phyloP scores from a whole-genome alignment of 1,140 invertebrate genomes.

The Liolophura sinensis region DNA sequence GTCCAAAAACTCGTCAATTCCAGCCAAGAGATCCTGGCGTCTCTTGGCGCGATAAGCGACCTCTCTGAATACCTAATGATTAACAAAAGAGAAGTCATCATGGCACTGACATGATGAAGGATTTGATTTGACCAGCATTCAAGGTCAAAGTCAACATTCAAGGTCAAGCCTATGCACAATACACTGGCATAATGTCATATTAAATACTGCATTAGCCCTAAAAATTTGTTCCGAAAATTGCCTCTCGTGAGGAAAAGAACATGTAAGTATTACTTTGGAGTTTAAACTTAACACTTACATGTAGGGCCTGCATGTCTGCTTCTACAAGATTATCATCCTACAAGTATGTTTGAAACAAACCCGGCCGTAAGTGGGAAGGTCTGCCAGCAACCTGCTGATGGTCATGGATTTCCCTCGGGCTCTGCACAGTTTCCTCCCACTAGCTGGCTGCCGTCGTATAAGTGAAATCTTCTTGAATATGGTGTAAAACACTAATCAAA shows the following conservation, averaged over 20 bases:
- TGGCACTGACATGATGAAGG: too few relatives aligned
- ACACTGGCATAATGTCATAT: not conserved
- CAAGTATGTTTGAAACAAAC: too few relatives aligned
- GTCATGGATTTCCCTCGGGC: too few relatives aligned
- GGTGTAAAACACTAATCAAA: too few relatives aligned
- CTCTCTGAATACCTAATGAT: slow-evolving; percentile 76
- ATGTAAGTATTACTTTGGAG: not conserved
- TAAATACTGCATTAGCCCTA: not conserved
- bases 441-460: too few relatives aligned
- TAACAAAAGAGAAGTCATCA: not conserved
- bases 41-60: slow-evolving; percentile 87
- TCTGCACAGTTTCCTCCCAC: too few relatives aligned
- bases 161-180: not conserved
- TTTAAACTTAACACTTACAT: too few relatives aligned
- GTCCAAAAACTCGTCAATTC: slow-evolving; percentile 94
- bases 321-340: not conserved
- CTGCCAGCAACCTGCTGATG: too few relatives aligned
- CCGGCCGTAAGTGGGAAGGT: too few relatives aligned
- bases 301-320: not conserved
- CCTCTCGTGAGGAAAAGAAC: not conserved
- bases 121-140: not conserved
- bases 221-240: not conserved
- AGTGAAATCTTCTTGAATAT: too few relatives aligned
- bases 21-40: slow-evolving; percentile 83
- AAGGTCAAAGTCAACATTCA: slow-evolving; percentile 8